Evolutionary conservation across 2,888 invertebrate species (phyloP), one percentile per base, ranked within the genome.

Genomic region (Sturmia bella): DNA sequence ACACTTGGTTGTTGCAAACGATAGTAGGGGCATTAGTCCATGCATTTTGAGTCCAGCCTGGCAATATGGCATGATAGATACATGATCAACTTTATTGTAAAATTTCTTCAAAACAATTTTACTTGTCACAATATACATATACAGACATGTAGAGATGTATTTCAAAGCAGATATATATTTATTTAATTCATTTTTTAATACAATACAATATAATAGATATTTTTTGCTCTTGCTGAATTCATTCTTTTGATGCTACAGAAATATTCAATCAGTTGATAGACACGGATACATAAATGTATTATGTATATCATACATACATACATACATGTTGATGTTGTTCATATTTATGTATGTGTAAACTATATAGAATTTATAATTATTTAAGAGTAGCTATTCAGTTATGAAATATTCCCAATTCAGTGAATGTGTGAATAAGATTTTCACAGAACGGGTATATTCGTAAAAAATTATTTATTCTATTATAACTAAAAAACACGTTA

Each of bases 141-240:
- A 7, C 32, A 32, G 5, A 27, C 27, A 27, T 27, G 9, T 32
- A 32, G 9, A 32, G 32, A 32, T 70, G 41, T 72, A 78, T 64
- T 81, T 81, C 63, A 76, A 76, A 81, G 76, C 80, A 56, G 56
- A 76, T 68, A 59, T 66, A 52, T 76, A 76, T 77, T 74, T 82
- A 52, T 57, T 78, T 78, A 43, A 50, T 64, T 73, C 27, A 9
- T 80, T 54, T 76, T 68, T n/a, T n/a, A n/a, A n/a, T n/a, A n/a
- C n/a, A 76, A 75, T 80, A 74, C 70, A 75, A 39, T 80, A 45
- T 17, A 48, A 66, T 64, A 43, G 57, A 12, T 12, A n/a, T 45
- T 41, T 66, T 56, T 15, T 41, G 52, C 72, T 48, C 41, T 54
- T 72, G 66, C 72, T 39, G 66, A 54, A 80, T 57, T 80, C 9